These are phyloP conservation scores for Philereme vetulata DNA, from an alignment of 2,888 invertebrate species.

Conservation along the genomic window DNA sequence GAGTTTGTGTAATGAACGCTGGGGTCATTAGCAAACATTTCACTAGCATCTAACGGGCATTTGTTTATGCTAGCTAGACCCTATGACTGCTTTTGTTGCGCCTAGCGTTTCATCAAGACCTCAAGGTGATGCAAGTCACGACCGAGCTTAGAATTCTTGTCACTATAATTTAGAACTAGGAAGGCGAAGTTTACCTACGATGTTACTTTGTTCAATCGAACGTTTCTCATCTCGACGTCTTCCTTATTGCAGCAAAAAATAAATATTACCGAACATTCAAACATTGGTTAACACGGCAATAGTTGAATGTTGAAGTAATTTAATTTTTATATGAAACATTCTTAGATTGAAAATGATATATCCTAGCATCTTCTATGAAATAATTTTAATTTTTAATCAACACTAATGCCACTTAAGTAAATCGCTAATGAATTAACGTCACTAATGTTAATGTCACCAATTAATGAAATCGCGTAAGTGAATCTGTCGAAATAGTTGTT, in stretches of 20 bases:
- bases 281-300: slow-evolving; percentile 12
- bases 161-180: slow-evolving; percentile 31
- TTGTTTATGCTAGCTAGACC: no score
- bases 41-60: no score
- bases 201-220: slow-evolving; percentile 26
- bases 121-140: slow-evolving; percentile 36
- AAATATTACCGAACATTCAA: slow-evolving; percentile 24
- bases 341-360: no score
- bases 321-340: slow-evolving; percentile 22
- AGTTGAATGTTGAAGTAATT: slow-evolving; percentile 10
- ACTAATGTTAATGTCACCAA: no score
- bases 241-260: slow-evolving; percentile 37
- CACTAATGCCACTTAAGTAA: no score
- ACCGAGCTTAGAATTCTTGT: slow-evolving; percentile 30
- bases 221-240: slow-evolving; percentile 22
- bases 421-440: no score
- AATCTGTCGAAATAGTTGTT: no score
- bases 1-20: no score
- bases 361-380: no score
- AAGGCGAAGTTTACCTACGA: slow-evolving; percentile 27
- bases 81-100: not conserved
- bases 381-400: no score
- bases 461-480: no score
- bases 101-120: slow-evolving; percentile 15
- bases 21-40: no score